These are phyloP conservation scores for Seriola aureovittata DNA, from an alignment of 2,113 vertebrate genomes.

Conservation along the genomic window DNA sequence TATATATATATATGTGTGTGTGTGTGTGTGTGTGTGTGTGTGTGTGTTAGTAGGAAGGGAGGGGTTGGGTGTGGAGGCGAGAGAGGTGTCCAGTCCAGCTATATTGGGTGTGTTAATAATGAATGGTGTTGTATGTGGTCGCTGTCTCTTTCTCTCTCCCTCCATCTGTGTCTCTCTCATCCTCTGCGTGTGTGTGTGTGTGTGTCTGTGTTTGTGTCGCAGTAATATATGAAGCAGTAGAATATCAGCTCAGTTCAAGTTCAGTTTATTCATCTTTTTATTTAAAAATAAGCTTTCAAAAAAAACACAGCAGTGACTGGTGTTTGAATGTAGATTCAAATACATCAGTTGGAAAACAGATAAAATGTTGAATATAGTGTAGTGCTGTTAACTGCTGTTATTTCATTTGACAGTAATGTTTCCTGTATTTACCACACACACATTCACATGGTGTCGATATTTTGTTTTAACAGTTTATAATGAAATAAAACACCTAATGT, in stretches of 20 bases:
- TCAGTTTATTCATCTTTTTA: not conserved
- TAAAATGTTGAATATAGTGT: no score
- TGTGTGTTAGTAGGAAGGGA: conserved; percentile 62
- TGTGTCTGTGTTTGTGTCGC: conserved; percentile 22
- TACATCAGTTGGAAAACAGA: no score
- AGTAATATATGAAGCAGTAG: conserved; percentile 5
- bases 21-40: conserved; percentile 58
- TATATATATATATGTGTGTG: conserved; percentile 39
- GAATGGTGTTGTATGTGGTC: conserved; percentile 70
- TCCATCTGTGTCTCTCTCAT: conserved; percentile 37
- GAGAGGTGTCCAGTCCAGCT: conserved; percentile 59
- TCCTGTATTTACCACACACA: not conserved
- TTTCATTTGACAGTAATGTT: not conserved
- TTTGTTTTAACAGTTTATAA: no score
- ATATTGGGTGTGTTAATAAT: conserved; percentile 80
- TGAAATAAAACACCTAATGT: no score
- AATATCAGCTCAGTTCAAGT: not conserved
- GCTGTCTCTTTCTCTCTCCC: conserved; percentile 46
- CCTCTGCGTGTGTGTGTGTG: conserved; percentile 2
- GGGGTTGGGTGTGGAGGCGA: conserved; percentile 13
- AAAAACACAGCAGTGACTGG: no score
- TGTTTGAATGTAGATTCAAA: no score
- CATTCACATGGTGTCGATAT: not conserved
- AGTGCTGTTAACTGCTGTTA: not conserved
- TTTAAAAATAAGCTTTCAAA: not conserved